Conservation (phyloP, 2,888 invertebrate genomes). For the Pinctada fucata region DNA sequence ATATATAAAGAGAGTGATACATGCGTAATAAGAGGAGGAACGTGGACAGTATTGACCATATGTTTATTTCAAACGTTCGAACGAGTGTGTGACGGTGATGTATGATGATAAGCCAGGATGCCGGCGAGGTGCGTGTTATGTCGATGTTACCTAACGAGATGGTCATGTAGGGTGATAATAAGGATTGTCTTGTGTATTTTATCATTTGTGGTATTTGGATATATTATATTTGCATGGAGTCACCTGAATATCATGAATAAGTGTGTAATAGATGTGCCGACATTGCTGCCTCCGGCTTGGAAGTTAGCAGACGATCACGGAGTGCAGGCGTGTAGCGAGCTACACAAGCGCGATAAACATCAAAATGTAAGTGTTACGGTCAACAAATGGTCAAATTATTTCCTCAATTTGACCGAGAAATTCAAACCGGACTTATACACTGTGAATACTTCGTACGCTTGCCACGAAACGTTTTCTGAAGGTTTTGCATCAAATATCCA, state of each 20-base stretch:
- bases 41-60: no score
- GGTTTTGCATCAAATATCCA: background rate
- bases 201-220: background rate
- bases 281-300: background rate
- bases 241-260: background rate
- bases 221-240: background rate
- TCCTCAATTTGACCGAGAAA: background rate
- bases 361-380: background rate
- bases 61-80: no score
- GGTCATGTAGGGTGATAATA: no score
- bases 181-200: no score
- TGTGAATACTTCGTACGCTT: background rate
- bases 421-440: background rate
- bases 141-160: no score
- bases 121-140: no score
- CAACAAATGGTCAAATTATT: background rate
- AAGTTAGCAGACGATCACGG: background rate
- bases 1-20: no score
- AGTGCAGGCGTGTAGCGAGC: background rate
- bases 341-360: background rate
- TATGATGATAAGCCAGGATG: no score
- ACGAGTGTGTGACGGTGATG: no score
- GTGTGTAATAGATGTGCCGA: background rate
- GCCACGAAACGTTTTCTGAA: background rate
- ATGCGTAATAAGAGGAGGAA: no score